These are phyloP conservation scores for Drymonia ruficornis DNA, from an alignment of 2,888 invertebrate species.

Conservation along the genomic window DNA sequence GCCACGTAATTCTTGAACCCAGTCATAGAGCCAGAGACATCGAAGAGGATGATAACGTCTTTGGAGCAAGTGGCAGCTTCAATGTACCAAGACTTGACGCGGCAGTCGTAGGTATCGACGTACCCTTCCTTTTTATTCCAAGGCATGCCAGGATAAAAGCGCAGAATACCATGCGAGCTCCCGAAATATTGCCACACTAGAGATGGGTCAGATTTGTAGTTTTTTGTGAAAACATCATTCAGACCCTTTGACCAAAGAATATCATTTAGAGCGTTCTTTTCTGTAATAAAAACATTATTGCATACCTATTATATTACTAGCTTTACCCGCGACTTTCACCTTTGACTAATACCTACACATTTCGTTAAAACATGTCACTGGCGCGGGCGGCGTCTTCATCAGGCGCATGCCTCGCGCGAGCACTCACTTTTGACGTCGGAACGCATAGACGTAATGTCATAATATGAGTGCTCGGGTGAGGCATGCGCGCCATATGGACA, in stretches of 20 bases:
- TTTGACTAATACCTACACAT: too few relatives aligned
- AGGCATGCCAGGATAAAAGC: constrained; percentile 94
- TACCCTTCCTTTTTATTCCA: constrained; percentile 80
- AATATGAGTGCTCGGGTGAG: too few relatives aligned
- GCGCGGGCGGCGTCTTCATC: too few relatives aligned
- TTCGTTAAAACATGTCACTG: too few relatives aligned
- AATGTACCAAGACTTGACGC: constrained; percentile 97
- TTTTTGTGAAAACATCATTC: constrained; percentile 92
- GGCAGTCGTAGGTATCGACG: constrained; percentile 94
- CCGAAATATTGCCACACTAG: constrained; percentile 99
- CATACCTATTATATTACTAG: neutral
- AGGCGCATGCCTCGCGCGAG: too few relatives aligned
- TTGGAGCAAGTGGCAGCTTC: constrained; percentile 99
- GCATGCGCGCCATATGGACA: too few relatives aligned
- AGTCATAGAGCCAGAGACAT: constrained; percentile 98
- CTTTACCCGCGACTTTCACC: too few relatives aligned
- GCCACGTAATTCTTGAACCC: constrained; percentile 92
- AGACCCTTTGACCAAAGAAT: constrained; percentile 96
- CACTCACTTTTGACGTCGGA: too few relatives aligned
- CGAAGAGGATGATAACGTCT: constrained; percentile 97
- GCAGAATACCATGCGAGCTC: constrained; percentile 95
- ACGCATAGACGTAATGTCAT: too few relatives aligned
- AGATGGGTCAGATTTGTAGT: constrained; percentile 95
- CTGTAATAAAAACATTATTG: constrained; percentile 50
- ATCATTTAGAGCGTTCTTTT: constrained; percentile 62